Evolutionary conservation across 1,140 invertebrate species (phyloP), one percentile per base, ranked within the genome.

Genomic region (Ceratina japonica): DNA sequence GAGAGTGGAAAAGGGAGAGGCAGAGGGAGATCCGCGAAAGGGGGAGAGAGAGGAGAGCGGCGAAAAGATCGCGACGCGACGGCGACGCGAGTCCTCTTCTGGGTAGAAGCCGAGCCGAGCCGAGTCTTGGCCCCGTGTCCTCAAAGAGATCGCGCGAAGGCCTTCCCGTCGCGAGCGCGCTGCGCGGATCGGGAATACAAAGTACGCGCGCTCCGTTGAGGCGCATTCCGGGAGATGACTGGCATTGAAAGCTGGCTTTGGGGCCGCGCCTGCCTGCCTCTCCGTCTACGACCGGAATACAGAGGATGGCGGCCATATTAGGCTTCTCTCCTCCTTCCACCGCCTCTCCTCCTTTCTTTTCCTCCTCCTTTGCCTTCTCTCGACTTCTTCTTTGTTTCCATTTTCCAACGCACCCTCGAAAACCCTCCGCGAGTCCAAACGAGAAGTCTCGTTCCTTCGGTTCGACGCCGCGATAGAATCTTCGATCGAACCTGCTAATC

Each of bases 231-330:
- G 81, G 84, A 90, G 90, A 92, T 91, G 90, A 90, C 90, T 91
- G 91, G 88, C 90, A 91, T 92, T 90, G 91, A 92, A 90, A 91
- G 87, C 86, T 86, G 82, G 81, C 89, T 90, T 86, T 86, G 77
- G 85, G 77, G 83, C 89, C 89, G 90, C 91, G 85, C 88, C 89
- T 87, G 89, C 85, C 65, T 63, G 79, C 79, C 84, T 87, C 86
- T 77, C 80, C 80, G 80, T 87, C 88, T 88, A 91, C 88, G 91
- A 91, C 87, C 87, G 83, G 91, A 92, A 92, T 92, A 91, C 91
- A 88, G 87, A 92, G 89, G 89, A 91, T 89, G 91, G 91, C 91
- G 79, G 90, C 91, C 91, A 92, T 92, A 88, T 92, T 92, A 84
- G 78, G 71, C 80, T 44, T 44, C 77, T 84, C 69, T 74, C 79